These are phyloP conservation scores for Anagrus nilaparvatae DNA, from an alignment of 1,140 invertebrate genomes.

Conservation along the genomic window DNA sequence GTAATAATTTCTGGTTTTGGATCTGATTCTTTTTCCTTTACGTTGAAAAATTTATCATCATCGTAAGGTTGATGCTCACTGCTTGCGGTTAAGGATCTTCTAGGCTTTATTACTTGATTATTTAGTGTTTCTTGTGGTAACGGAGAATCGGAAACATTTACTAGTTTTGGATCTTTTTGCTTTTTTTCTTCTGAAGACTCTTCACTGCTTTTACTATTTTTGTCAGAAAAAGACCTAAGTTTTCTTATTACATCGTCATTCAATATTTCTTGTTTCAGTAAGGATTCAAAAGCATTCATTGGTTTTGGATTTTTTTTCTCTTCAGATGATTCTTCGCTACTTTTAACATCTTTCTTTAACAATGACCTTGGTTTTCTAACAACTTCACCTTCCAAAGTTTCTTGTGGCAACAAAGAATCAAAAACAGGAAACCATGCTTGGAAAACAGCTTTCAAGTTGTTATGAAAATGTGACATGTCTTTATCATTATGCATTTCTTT, in stretches of 20 bases:
- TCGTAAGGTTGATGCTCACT: too few relatives aligned
- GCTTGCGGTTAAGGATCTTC: too few relatives aligned
- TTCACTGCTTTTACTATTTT: too few relatives aligned
- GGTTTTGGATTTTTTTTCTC: background rate
- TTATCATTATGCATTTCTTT: conserved; percentile 5
- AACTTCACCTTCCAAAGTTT: background rate
- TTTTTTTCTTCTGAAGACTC: background rate
- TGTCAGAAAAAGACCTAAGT: too few relatives aligned
- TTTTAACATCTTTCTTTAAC: background rate
- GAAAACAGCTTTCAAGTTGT: conserved; percentile 9
- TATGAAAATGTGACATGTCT: conserved; percentile 4
- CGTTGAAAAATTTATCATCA: too few relatives aligned
- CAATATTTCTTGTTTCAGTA: background rate
- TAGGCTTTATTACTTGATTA: too few relatives aligned
- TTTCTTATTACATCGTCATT: too few relatives aligned
- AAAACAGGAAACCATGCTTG: conserved; percentile 14
- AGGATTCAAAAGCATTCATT: background rate
- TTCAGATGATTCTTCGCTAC: background rate
- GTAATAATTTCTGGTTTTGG: too few relatives aligned
- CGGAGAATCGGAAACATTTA: too few relatives aligned
- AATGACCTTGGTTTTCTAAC: background rate
- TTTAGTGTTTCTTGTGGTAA: too few relatives aligned
- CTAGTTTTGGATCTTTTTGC: background rate
- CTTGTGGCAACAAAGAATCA: conserved; percentile 1
- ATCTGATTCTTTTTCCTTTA: too few relatives aligned